Evolutionary conservation across 2,113 vertebrate species (phyloP).

Genomic region (Heptranchias perlo): DNA sequence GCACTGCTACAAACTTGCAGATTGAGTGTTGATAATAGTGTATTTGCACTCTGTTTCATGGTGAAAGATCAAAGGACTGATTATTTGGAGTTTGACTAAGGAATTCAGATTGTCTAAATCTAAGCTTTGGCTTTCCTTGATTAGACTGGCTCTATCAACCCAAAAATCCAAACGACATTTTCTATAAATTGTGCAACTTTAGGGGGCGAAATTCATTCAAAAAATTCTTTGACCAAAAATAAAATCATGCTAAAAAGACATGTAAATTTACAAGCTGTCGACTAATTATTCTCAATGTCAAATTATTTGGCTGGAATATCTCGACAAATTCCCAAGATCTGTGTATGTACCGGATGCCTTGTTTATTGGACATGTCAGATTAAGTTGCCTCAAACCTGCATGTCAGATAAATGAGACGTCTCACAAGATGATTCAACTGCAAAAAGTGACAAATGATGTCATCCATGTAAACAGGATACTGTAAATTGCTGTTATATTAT

Average conservation of each 20-base stretch:
- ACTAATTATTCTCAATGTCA: conserved; percentile 7
- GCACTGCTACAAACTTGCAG: neutral
- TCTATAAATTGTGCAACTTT: neutral
- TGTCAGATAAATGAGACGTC: conserved; percentile 1
- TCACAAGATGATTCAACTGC: neutral
- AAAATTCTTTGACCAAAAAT: neutral
- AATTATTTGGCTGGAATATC: conserved; percentile 12
- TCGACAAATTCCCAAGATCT: conserved; percentile 14
- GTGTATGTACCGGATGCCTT: neutral
- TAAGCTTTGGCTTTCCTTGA: neutral
- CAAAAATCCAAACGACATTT: neutral
- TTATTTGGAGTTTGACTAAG: neutral
- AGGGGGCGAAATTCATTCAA: neutral
- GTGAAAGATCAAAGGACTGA: neutral
- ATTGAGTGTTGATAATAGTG: neutral
- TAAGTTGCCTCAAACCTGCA: conserved; percentile 16
- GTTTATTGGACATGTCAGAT: conserved; percentile 23
- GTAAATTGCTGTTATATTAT: conserved; percentile 27
- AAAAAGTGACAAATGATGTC: conserved; percentile 25
- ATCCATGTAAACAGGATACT: neutral
- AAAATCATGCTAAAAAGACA: neutral
- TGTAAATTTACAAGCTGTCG: neutral
- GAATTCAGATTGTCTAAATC: neutral
- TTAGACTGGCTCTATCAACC: neutral
- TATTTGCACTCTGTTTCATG: too few species aligned